Base-by-base conservation (phyloP, 2,797 vertebrate species). In the Sebastolobus alascanus region DNA sequence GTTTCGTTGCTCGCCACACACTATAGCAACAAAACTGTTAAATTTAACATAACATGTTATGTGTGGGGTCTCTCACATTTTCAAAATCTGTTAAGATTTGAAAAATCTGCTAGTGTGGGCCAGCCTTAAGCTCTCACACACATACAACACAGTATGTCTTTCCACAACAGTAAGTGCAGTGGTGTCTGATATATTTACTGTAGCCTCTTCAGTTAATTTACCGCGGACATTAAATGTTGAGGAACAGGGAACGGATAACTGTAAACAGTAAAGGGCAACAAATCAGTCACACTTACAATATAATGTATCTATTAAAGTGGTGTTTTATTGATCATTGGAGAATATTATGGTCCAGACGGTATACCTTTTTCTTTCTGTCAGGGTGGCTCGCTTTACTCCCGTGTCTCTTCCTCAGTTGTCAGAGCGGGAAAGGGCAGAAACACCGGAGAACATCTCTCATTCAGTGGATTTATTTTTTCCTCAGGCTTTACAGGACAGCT, bases 201-300 rank as follows among this genome's bases (percentile, higher is more conserved):
- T 76, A 52, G 84, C 52, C 79, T 77, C 82, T 82, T 81, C 75
- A 67, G 77, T 86, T 90, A 87, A 90, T 90, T 91, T 87, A 91
- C 80, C 29, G 31, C 73, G 11, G 75, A 69, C 83, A 78, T 84
- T 90, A 92, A 92, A 92, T 31, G 82, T 79, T 78, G 73, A 88
- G 68, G 84, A 89, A 89, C 78, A 85, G 70, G 82, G 76, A 83
- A 84, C 68, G 83, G 82, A 85, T 88, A 84, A 84, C 82, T 77
- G 79, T 87, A 87, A 89, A 86, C 80, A 85, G 87, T 91, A 89
- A 91, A 91, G 84, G 6, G 50, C 58, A 78, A 90, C 86, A 93
- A 89, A 91, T 90, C 87, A 79, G 82, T 90, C 84, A 89, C 73
- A 68, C 64, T 68, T 75, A 77, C 66, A 69, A 54, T 68, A 55